phyloP scores from a whole-genome alignment of 2,797 vertebrate genomes.

The Sebastiscus tertius region DNA sequence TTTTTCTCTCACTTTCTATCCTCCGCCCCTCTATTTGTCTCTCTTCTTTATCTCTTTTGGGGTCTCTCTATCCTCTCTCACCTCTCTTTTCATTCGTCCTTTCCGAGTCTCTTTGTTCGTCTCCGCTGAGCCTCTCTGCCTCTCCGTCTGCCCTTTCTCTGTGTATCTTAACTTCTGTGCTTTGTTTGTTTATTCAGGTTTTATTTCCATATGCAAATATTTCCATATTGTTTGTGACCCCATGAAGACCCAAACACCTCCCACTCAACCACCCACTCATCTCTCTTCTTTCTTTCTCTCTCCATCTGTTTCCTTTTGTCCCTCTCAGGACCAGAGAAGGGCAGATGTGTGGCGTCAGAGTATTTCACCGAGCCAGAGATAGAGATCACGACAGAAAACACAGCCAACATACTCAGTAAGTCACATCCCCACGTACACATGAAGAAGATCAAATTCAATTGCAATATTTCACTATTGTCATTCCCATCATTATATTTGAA shows the following conservation, averaged over 20 bases:
- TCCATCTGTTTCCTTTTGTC: neutral
- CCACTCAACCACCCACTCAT: neutral
- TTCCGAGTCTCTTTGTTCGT: neutral
- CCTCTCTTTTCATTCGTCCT: neutral
- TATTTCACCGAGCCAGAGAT: constrained; percentile 90
- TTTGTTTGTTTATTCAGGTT: neutral
- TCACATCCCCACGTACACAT: neutral
- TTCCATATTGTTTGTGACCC: neutral
- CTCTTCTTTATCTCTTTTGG: neutral
- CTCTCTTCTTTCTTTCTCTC: neutral
- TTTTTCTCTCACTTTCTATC: constrained; percentile 12
- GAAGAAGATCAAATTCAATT: neutral
- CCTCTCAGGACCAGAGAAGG: constrained; percentile 77
- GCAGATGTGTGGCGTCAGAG: constrained; percentile 89
- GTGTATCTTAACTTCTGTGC: neutral
- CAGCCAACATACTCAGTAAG: constrained; percentile 93
- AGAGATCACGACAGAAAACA: constrained; percentile 92
- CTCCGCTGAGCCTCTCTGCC: neutral
- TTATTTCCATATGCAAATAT: neutral
- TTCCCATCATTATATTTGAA: neutral
- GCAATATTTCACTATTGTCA: neutral
- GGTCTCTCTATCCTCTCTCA: neutral
- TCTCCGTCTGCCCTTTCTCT: neutral
- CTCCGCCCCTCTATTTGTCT: constrained; percentile 1
- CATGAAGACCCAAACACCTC: neutral